These are phyloP conservation scores for Panthera uncia DNA, from an alignment of 2,113 vertebrate genomes.

Conservation along the genomic window DNA sequence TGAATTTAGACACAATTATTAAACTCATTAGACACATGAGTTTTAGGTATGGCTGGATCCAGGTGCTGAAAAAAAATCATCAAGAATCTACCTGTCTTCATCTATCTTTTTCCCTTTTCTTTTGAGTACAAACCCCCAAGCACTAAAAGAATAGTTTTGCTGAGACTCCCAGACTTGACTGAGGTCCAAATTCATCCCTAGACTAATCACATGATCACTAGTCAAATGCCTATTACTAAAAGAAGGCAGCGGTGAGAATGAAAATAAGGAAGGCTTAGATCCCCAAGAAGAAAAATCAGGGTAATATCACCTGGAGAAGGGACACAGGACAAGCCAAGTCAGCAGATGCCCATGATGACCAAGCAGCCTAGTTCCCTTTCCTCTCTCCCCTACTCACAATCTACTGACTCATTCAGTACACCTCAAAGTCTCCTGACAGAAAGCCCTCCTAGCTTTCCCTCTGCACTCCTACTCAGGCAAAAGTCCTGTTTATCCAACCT, in stretches of 20 bases:
- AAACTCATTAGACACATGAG: neutral
- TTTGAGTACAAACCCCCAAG: neutral
- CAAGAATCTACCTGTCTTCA: neutral
- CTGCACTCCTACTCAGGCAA: neutral
- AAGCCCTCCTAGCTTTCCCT: neutral
- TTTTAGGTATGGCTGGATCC: neutral
- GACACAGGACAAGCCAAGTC: neutral
- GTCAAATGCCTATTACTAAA: neutral
- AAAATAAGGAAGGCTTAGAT: neutral
- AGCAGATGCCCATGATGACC: neutral
- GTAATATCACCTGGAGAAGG: neutral
- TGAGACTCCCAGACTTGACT: neutral
- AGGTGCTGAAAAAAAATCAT: neutral
- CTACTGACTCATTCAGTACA: neutral
- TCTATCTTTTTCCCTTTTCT: neutral
- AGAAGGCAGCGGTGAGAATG: neutral
- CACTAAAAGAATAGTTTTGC: neutral
- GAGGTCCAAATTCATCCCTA: neutral
- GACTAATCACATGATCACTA: neutral
- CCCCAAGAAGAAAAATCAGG: neutral
- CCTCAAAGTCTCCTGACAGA: neutral
- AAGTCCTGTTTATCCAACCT: neutral
- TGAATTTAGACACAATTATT: neutral
- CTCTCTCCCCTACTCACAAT: too few relatives aligned
- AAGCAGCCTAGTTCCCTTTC: neutral